phyloP scores from a whole-genome alignment of 2,113 vertebrate species.

The Leptocoma aspasia region DNA sequence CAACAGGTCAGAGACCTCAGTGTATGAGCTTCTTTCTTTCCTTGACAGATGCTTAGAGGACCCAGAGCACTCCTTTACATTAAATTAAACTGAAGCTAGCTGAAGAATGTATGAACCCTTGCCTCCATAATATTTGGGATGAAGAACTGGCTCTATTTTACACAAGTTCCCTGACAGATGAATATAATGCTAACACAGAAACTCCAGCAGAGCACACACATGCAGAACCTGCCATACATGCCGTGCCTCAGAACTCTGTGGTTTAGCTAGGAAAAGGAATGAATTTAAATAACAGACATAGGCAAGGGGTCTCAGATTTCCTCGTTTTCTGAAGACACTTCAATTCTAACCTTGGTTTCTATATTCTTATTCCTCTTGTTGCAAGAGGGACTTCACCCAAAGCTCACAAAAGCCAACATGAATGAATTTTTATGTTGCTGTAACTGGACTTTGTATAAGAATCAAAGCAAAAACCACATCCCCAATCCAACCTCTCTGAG shows the following conservation, averaged over 20 bases:
- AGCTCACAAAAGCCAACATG: neutral
- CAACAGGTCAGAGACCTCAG: neutral
- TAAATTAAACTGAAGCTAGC: neutral
- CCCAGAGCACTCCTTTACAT: neutral
- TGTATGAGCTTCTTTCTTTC: neutral
- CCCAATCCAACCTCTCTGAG: neutral
- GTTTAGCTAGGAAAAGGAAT: neutral
- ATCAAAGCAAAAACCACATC: neutral
- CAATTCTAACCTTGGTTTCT: neutral
- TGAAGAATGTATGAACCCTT: neutral
- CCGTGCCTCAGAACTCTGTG: neutral
- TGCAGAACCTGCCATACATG: neutral
- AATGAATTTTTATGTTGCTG: neutral
- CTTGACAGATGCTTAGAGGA: neutral
- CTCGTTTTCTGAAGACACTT: neutral
- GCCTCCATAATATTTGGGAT: neutral
- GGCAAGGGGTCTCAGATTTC: neutral
- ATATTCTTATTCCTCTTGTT: neutral
- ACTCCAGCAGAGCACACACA: neutral
- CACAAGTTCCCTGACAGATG: neutral
- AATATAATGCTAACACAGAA: neutral
- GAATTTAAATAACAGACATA: neutral
- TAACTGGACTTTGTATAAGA: neutral
- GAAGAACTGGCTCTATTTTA: neutral
- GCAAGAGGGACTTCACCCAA: neutral